Evolutionary conservation across 2,888 invertebrate species (phyloP).

Genomic region (Priocnemis perturbator): DNA sequence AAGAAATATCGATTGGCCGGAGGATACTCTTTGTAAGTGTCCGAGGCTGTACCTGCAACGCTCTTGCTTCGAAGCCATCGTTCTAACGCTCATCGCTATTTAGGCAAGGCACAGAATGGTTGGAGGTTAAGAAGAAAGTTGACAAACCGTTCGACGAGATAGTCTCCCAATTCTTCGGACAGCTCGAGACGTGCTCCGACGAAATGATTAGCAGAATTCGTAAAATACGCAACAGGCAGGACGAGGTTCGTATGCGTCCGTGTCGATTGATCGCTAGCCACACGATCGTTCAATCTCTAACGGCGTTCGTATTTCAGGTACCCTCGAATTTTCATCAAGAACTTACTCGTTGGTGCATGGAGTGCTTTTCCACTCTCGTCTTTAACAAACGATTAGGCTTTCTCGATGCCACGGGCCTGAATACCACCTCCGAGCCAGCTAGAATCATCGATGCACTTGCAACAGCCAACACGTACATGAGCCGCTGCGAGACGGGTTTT

Average conservation of each 20-base stretch:
- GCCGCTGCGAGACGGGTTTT: slow-evolving; percentile 80
- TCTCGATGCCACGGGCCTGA: slow-evolving; percentile 76
- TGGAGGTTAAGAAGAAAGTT: slow-evolving; percentile 77
- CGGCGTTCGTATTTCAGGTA: slow-evolving; percentile 59
- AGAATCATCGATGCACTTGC: slow-evolving; percentile 79
- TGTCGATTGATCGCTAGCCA: too few relatives aligned
- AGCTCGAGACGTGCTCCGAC: slow-evolving; percentile 72
- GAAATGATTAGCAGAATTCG: slow-evolving; percentile 76
- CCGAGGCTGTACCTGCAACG: too few relatives aligned
- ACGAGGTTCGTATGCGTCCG: slow-evolving; percentile 76
- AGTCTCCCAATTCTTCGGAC: slow-evolving; percentile 59
- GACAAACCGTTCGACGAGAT: slow-evolving; percentile 76
- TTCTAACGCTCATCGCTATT: slow-evolving; percentile 3
- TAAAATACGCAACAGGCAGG: slow-evolving; percentile 79
- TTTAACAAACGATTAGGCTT: slow-evolving; percentile 81
- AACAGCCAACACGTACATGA: slow-evolving; percentile 79
- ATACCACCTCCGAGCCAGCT: slow-evolving; percentile 78
- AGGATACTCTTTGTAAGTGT: slow-evolving; percentile 77
- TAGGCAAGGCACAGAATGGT: slow-evolving; percentile 81
- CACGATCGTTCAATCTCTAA: too few relatives aligned
- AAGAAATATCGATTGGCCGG: slow-evolving; percentile 78
- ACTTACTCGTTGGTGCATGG: slow-evolving; percentile 77
- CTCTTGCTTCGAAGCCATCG: background rate
- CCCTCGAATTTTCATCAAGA: slow-evolving; percentile 71
- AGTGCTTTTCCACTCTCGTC: slow-evolving; percentile 74